Percentiles rank a stretch among this genome's conserved stretches.
Conservation (phyloP, 2,113 vertebrate species). For the Probosciger aterrimus region DNA sequence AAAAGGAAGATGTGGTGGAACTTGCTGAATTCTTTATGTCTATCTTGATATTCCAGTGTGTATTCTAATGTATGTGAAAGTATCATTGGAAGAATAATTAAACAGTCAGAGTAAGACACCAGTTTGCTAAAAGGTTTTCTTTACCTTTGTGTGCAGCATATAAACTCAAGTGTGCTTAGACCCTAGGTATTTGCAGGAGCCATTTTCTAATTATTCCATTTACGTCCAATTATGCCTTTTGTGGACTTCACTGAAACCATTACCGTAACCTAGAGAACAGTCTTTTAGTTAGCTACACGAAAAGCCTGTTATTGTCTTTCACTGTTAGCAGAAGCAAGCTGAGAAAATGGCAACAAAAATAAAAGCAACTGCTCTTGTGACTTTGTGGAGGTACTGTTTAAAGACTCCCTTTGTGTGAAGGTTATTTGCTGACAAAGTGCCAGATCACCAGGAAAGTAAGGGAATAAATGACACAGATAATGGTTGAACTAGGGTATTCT, state of each 20-base stretch:
- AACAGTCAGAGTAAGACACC: background rate
- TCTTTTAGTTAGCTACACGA: background rate
- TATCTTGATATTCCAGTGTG: background rate
- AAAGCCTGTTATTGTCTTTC: background rate
- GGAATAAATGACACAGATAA: background rate
- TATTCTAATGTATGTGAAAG: background rate
- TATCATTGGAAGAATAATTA: background rate
- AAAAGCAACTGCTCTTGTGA: background rate
- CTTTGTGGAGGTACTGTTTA: background rate
- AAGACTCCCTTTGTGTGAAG: background rate
- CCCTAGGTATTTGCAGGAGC: background rate
- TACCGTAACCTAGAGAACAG: background rate
- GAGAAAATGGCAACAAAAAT: background rate
- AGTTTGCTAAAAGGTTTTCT: slow-evolving; percentile 4
- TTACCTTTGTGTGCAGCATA: background rate
- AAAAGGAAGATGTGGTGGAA: background rate
- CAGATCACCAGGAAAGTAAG: background rate
- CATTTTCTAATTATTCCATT: slow-evolving; percentile 25
- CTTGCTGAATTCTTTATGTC: background rate
- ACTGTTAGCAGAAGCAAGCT: background rate
- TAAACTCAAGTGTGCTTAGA: background rate
- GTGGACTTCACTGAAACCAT: background rate
- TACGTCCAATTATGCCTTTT: slow-evolving; percentile 23
- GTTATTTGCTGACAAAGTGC: background rate
- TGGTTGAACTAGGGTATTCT: background rate